These are phyloP conservation scores for Vombatus ursinus DNA, from an alignment of 2,113 vertebrate genomes.

Conservation along the genomic window DNA sequence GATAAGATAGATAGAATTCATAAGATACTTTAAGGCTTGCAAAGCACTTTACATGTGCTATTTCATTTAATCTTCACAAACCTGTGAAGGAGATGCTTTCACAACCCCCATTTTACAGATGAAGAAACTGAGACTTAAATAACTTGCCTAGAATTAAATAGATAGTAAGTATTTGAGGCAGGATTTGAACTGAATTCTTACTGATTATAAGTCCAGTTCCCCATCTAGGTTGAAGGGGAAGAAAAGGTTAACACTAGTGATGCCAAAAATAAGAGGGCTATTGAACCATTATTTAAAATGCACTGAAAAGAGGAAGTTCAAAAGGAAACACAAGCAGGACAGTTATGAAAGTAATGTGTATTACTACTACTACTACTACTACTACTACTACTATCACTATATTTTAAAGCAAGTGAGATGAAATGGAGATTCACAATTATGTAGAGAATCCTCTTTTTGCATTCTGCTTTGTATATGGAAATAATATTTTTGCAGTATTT, in stretches of 20 bases:
- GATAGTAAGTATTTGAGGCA: neutral
- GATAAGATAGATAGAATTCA: neutral
- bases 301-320: neutral
- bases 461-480: neutral
- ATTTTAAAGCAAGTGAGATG: neutral
- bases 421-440: neutral
- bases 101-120: neutral
- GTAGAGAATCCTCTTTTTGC: neutral
- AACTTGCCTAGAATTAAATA: neutral
- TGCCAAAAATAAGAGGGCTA: neutral
- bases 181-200: neutral
- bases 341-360: neutral
- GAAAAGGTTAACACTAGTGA: neutral
- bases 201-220: neutral
- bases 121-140: neutral
- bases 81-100: neutral
- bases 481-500: neutral
- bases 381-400: neutral
- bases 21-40: neutral
- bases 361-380: neutral
- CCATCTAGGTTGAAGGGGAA: neutral
- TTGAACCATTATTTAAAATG: neutral
- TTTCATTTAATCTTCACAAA: neutral
- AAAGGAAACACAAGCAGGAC: neutral
- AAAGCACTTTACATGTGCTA: neutral